Evolutionary conservation across 1,140 invertebrate genomes (phyloP).

Genomic region (Tetragonula clypearis): DNA sequence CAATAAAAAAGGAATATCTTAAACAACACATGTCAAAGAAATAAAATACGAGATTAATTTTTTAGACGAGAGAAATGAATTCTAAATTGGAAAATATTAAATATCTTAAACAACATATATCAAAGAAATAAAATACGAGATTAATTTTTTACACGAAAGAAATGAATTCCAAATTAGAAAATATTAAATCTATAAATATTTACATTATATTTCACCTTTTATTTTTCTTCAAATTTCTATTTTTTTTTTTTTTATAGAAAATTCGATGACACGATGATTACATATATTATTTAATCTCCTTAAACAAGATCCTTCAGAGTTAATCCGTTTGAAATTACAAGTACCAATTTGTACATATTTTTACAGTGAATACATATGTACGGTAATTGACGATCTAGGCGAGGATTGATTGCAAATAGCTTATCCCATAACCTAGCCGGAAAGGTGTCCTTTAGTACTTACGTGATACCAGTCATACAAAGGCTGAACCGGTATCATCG

Average conservation of each 20-base stretch:
- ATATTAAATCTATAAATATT: not conserved
- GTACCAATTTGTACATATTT: not conserved
- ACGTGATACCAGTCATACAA: conserved; percentile 40
- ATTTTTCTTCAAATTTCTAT: too few relatives aligned
- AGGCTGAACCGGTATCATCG: conserved; percentile 64
- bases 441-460: conserved; percentile 32
- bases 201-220: too few relatives aligned
- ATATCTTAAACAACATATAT: too few relatives aligned
- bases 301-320: not conserved
- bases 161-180: too few relatives aligned
- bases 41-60: too few relatives aligned
- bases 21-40: too few relatives aligned
- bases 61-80: too few relatives aligned
- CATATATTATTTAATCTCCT: not conserved
- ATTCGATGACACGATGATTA: not conserved
- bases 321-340: not conserved
- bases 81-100: too few relatives aligned
- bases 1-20: too few relatives aligned
- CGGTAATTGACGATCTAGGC: conserved; percentile 28
- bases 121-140: too few relatives aligned
- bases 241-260: not conserved
- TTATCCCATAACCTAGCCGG: conserved; percentile 18
- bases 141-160: too few relatives aligned
- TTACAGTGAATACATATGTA: not conserved
- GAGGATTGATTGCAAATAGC: conserved; percentile 36